Conservation (phyloP, 1,140 invertebrate species). For the Diabrotica virgifera region DNA sequence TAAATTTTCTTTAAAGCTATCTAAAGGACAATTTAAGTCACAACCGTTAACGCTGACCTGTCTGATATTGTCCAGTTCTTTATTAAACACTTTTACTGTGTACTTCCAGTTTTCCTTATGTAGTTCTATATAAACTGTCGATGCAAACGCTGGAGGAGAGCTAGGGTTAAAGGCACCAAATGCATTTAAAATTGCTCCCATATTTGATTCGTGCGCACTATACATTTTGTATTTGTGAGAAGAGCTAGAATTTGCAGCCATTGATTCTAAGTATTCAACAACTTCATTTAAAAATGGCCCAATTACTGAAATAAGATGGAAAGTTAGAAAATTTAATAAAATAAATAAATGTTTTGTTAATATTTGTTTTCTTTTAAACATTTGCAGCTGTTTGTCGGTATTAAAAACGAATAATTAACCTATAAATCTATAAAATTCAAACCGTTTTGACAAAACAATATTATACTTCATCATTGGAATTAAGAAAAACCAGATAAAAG, state of each 20-base stretch:
- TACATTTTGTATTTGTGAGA: neutral
- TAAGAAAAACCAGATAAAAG: too few relatives aligned
- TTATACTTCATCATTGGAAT: too few relatives aligned
- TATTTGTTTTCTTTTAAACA: too few relatives aligned
- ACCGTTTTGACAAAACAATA: too few relatives aligned
- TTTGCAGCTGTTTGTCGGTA: too few relatives aligned
- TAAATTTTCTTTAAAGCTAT: neutral
- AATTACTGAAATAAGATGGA: neutral
- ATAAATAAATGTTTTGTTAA: too few relatives aligned
- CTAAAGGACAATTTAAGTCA: constrained; percentile 7
- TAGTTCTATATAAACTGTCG: constrained; percentile 9
- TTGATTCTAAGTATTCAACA: constrained; percentile 6
- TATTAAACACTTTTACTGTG: constrained; percentile 6
- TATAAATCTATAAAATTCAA: too few relatives aligned
- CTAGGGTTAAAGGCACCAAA: constrained; percentile 4
- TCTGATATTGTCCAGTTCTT: constrained; percentile 3
- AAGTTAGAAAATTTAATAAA: too few relatives aligned
- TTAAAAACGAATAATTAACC: too few relatives aligned
- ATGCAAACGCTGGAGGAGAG: constrained; percentile 5
- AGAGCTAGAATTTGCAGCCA: neutral
- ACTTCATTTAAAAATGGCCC: constrained; percentile 2
- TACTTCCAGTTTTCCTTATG: neutral
- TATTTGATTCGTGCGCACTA: constrained; percentile 8
- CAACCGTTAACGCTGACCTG: constrained; percentile 8
- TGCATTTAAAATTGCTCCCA: neutral